Base-by-base conservation (phyloP, 2,797 vertebrate genomes). In the Sylvilagus floridanus region DNA sequence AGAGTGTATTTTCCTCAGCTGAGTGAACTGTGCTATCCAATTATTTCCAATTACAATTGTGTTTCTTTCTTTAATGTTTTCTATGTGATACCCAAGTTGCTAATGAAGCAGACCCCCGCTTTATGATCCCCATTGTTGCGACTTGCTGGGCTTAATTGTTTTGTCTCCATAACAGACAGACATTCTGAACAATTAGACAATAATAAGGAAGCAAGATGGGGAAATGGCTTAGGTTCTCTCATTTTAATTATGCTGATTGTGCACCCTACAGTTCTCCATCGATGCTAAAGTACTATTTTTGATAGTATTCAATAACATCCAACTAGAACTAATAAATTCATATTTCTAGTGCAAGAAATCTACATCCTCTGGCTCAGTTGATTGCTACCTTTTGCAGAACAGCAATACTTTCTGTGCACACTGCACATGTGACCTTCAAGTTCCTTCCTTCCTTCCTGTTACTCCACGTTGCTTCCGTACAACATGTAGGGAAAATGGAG, bases 11-110 rank as follows among this genome's bases (percentile, higher is more conserved):
- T 95, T 95, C 93, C 94, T 89, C 97, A 97, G 98, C 97, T 98
- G 98, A 98, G 97, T 69, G 95, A 98, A 97, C 98, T 98, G 98
- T 98, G 98, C 98, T 98, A 98, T 99, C 98, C 98, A 98, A 99
- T 99, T 99, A 98, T 98, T 99, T 98, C 97, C 98, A 98, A 98
- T 98, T 98, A 98, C 98, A 98, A 98, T 98, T 98, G 98, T 9
- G 30, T 98, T 98, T 98, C 98, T 98, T 98, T 97, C 97, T 98
- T 98, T 98, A 98, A 98, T 98, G 98, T 98, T 98, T 98, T 98
- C 97, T 98, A 9, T 97, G 98, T 98, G 98, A 98, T 99, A 98
- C 98, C 98, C 97, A 97, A 97, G 97, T 97, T 97, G 98, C 98
- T 98, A 98, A 99, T 98, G 98, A 98, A 98, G 98, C 97, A 97